These are phyloP conservation scores for Eidolon helvum DNA, from an alignment of 2,113 vertebrate species.

Conservation along the genomic window DNA sequence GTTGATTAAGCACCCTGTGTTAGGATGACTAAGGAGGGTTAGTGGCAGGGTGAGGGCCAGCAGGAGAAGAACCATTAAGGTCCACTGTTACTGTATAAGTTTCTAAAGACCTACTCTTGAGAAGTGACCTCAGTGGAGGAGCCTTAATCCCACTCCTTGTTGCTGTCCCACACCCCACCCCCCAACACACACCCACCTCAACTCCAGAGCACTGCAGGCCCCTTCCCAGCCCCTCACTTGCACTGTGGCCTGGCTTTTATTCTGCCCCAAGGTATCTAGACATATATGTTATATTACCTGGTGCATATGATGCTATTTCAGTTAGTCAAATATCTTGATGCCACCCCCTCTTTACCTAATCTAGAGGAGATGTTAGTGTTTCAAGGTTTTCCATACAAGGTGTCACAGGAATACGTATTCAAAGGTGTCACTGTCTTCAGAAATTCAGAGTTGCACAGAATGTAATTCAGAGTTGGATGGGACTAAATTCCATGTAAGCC, in stretches of 20 bases:
- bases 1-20: neutral
- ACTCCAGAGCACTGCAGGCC: neutral
- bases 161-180: rapidly evolving
- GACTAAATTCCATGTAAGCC: neutral
- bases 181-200: neutral
- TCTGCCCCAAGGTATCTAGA: neutral
- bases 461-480: neutral
- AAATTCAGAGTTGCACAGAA: neutral
- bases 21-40: neutral
- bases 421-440: neutral
- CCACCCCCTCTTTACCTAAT: neutral
- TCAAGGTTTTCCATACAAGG: neutral
- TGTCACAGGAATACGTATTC: neutral
- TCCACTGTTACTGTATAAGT: neutral
- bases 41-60: neutral
- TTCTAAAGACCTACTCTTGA: neutral
- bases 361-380: neutral
- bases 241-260: no score
- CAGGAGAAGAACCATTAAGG: no score
- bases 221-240: neutral
- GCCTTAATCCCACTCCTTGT: neutral
- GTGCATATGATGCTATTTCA: neutral
- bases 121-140: neutral
- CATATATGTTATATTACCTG: neutral
- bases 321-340: neutral